Evolutionary conservation across 2,888 invertebrate species (phyloP), one percentile per base, ranked within the genome.

Genomic region (Ormyrus thymus): DNA sequence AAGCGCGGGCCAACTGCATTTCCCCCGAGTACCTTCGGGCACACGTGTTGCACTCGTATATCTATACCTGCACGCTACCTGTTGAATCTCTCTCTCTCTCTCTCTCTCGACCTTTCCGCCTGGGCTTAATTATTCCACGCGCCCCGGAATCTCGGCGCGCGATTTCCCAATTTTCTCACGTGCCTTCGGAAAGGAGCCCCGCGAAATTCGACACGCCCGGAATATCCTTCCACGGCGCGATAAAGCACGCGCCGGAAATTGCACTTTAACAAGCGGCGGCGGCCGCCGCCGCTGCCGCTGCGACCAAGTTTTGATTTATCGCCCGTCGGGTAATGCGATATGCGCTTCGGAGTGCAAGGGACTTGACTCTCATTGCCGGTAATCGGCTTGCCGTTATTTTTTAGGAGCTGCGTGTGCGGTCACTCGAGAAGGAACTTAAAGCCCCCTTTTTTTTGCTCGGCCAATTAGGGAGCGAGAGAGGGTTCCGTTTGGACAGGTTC

Each of bases 41-140:
- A 59, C 69, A 56, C 76, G 61, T 69, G 51, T 53, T 62, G 53
- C 61, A 45, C 46, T 13, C 58, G 53, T 61, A 10, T 29, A 29
- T 29, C 29, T 29, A 29, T 29, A 29, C 29, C 29, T 29, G 29
- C 15, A 13, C 11, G n/a, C 61, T 59, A 77, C 80, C 80, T 77
- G 76, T 77, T 77, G 76, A 64, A 55, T 56, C 62, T 10, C 45
- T 61, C 15, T n/a, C 29, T 61, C 15, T n/a, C 29, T 56, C 62
- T 10, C 45, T 61, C 15, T n/a, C 29, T 29, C 56, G 13, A 10
- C 43, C 11, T 45, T 29, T 6, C 10, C 48, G 68, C 29, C 29
- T 2, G 29, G 29, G 29, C 69, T 80, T 74, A 77, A 80, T 80
- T 80, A 80, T 80, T 80, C 80, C 74, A 80, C 59, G 80, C 68